These are phyloP conservation scores for Characodon lateralis DNA, from an alignment of 2,797 vertebrate species.

Conservation along the genomic window DNA sequence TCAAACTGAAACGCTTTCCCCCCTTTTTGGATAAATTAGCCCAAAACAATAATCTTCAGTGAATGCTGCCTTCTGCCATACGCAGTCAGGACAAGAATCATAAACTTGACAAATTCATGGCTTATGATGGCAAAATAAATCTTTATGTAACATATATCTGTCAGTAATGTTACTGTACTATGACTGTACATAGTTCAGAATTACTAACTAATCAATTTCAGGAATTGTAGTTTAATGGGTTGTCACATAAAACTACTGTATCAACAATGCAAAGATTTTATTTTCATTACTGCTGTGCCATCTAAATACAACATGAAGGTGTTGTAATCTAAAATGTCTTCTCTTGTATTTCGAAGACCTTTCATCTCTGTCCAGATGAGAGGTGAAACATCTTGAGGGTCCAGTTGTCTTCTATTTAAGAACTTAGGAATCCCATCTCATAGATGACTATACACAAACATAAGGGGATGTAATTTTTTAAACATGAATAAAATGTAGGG, in stretches of 20 bases:
- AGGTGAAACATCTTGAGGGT: neutral
- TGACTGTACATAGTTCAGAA: neutral
- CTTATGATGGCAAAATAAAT: neutral
- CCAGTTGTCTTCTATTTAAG: neutral
- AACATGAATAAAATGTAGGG: neutral
- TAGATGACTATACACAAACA: neutral
- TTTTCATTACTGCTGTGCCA: neutral
- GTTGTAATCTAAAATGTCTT: too few relatives aligned
- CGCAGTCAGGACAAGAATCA: neutral
- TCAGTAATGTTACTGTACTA: neutral
- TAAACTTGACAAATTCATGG: neutral
- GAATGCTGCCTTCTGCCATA: neutral
- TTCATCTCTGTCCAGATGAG: neutral
- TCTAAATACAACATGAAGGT: neutral
- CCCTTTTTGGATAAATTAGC: neutral
- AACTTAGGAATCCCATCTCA: neutral
- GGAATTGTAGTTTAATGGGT: neutral
- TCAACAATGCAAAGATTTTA: neutral
- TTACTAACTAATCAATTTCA: neutral
- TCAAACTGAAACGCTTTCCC: neutral
- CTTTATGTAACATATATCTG: neutral
- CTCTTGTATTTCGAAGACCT: neutral
- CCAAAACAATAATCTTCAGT: neutral
- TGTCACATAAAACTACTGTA: neutral
- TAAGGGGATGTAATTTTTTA: neutral